Base-by-base conservation (phyloP, 2,113 vertebrate genomes). In the Apus apus region DNA sequence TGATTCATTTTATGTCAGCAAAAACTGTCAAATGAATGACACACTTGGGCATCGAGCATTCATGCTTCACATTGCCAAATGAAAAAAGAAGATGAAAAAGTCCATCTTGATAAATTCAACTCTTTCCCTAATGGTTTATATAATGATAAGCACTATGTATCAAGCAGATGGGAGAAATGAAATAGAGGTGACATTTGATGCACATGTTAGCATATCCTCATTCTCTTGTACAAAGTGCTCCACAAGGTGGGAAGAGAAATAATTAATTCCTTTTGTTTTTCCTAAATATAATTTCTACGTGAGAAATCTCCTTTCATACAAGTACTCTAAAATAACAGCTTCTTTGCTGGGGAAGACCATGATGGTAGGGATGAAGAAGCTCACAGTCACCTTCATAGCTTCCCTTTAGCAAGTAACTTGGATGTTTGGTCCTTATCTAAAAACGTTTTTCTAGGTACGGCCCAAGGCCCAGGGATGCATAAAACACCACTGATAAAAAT, bases 11-110 rank as follows among this genome's bases (percentile, higher is more conserved):
- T 60, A 20, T 71, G 83, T 92, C 89, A 97, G 83, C 83, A 97
- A 81, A 88, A 91, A 26, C 34, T 81, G 86, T 78, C 86, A 93
- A 83, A 92, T 75, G 89, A 90, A 96, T 90, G 86, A 92, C 89
- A 94, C 86, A 94, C 91, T 87, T 71, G 91, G 94, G 89, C 84
- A 95, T 84, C 0, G 8, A 93, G 93, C 86, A 81, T 67, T 94
- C 92, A 67, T 25, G 76, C 89, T 92, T 76, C 83, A 54, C 13
- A 3, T 17, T 90, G 95, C 92, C 76, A 93, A 67, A 87, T 71
- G 65, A 94, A 87, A 81, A 61, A 79, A 80, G 78, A 61, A 45
- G 81, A 95, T 80, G 68, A 90, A 94, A 96, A 96, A 61, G 87
- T 87, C 82, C 75, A 91, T 85, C 89, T 91, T 9, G 2, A 90